Percentiles rank a stretch among this genome's conserved stretches.
phyloP scores from a whole-genome alignment of 2,113 vertebrate genomes.

The Podilymbus podiceps region DNA sequence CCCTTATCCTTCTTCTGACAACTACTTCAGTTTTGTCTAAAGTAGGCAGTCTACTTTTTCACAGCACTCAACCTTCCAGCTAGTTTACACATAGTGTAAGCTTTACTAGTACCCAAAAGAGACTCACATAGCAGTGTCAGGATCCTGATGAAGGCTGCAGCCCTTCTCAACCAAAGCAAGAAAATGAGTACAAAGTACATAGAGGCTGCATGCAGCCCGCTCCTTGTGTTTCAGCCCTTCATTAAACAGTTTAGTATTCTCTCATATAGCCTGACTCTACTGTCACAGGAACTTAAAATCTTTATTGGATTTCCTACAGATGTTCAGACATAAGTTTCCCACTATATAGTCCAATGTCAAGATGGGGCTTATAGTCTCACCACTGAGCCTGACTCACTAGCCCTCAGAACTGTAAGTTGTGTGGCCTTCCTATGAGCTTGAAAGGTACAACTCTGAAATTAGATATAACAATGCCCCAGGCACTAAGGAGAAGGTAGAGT shows the following conservation, averaged over 20 bases:
- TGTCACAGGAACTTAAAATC: neutral
- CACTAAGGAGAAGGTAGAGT: neutral
- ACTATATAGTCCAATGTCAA: neutral
- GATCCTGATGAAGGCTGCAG: neutral
- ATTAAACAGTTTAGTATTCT: neutral
- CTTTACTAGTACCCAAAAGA: neutral
- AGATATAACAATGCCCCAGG: neutral
- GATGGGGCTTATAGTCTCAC: neutral
- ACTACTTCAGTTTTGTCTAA: neutral
- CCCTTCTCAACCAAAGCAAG: neutral
- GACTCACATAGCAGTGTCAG: neutral
- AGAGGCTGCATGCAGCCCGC: neutral
- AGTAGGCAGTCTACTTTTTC: neutral
- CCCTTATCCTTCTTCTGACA: neutral
- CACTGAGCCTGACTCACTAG: neutral
- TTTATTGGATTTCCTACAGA: neutral
- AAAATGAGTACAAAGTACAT: neutral
- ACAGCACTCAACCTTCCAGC: neutral
- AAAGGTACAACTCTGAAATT: neutral
- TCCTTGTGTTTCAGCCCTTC: neutral
- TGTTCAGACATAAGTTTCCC: neutral
- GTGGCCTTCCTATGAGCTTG: neutral
- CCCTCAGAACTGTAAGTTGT: neutral
- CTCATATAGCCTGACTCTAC: neutral
- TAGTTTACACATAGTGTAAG: neutral